Evolutionary conservation across 1,140 invertebrate genomes (phyloP).

Genomic region (Sarcophaga bullata): DNA sequence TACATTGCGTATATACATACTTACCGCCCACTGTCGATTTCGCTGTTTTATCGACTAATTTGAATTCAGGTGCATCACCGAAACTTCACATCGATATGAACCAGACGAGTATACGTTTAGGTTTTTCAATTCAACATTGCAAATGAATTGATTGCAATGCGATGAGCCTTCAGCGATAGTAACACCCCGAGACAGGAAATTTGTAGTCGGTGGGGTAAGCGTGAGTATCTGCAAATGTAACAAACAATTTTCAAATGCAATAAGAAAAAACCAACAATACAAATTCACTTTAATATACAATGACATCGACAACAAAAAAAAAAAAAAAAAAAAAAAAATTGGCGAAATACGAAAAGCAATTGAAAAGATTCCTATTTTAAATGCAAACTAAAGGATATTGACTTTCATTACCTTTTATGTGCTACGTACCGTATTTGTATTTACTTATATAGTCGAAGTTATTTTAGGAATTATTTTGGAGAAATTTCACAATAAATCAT

Average conservation of each 20-base stretch:
- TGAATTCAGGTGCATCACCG: conserved; percentile 74
- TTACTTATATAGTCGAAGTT: no score
- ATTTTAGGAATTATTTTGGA: no score
- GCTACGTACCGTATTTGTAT: no score
- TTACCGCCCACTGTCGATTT: conserved; percentile 73
- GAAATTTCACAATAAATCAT: no score
- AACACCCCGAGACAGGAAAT: conserved; percentile 70
- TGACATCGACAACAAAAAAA: no score
- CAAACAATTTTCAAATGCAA: neutral
- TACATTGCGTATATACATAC: conserved; percentile 41
- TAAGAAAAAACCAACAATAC: neutral
- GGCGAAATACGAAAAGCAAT: no score
- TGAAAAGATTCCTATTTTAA: no score
- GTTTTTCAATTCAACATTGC: conserved; percentile 69
- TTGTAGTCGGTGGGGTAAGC: conserved; percentile 63
- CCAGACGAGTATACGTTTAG: conserved; percentile 68
- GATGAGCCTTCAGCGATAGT: conserved; percentile 81
- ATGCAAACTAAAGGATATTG: no score
- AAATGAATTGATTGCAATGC: conserved; percentile 70
- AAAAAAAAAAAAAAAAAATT: no score
- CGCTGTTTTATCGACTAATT: conserved; percentile 70
- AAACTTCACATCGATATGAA: conserved; percentile 73
- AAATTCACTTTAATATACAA: neutral
- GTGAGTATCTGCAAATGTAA: conserved; percentile 61
- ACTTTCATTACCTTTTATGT: no score